Evolutionary conservation across 92 coral and sea anemone species (phyloP), one percentile per base, ranked within the genome.

Genomic region (Nematostella vectensis): DNA sequence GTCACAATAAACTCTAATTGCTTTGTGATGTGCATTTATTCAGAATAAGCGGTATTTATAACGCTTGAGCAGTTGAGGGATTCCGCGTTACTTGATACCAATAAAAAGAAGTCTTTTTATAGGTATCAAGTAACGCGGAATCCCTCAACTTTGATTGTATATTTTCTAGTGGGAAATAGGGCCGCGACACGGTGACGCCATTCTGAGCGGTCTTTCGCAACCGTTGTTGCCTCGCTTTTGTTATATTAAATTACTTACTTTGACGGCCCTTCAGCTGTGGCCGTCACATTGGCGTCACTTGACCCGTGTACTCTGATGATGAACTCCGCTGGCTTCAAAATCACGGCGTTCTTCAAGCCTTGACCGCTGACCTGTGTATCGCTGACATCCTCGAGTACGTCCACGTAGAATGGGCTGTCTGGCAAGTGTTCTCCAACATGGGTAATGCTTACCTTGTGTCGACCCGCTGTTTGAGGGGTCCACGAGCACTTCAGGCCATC

Each of bases 341-440:
- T 77, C 1, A 85, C 69, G 16, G 88, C 97, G 50, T 71, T 74
- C 65, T 85, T 83, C 42, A 76, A 66, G 18, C 88, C 88, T 23
- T 72, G 61, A 11, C 88, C 86, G 18, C 67, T 25, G n/a, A 80
- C 85, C 47, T 61, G 52, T 13, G 78, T 74, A 49, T 85, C 85
- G 27, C 72, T 74, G 0, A 85, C 74, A 18, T 80, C 83, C 29
- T 80, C 87, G 13, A 75, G 67, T n/a, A 82, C 67, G 68, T 74
- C 71, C 6, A 84, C 72, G 15, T 61, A 59, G 62, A 73, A 91
- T 16, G 98, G 98, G 57, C 95, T 79, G 45, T 57, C 62, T 9
- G 91, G 91, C 25, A 91, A 74, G 27, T 91, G 83, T 36, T 85
- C 84, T 6, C 94, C 85, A 24, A 81, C 64, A 63, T 91, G 95